Evolutionary conservation across 2,113 vertebrate species (phyloP).

Genomic region (Lanius collurio): DNA sequence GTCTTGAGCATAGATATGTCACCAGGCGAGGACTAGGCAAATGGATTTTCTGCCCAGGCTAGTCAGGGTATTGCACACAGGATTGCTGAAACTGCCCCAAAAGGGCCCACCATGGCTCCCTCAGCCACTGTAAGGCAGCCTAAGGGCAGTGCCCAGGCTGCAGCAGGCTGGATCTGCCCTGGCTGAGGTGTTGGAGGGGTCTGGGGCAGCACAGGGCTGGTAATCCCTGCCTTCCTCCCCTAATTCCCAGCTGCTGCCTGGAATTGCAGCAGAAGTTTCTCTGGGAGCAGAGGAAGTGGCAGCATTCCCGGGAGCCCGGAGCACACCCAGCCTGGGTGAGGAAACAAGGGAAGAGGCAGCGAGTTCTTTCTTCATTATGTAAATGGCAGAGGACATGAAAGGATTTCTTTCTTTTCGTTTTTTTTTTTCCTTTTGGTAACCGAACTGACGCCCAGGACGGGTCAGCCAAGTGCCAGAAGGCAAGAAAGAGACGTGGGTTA

Average conservation of each 20-base stretch:
- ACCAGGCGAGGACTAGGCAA: background rate
- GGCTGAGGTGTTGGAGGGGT: background rate
- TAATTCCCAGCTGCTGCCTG: background rate
- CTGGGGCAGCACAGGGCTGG: background rate
- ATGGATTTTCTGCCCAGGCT: background rate
- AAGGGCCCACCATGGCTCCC: background rate
- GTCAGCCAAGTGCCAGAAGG: background rate
- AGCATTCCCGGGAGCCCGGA: background rate
- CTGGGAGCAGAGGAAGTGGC: background rate
- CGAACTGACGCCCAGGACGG: background rate
- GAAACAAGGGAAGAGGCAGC: background rate
- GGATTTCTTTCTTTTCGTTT: background rate
- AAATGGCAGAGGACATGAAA: slow-evolving; percentile 28
- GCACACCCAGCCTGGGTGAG: slow-evolving; percentile 13
- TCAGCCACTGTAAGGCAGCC: fast-evolving
- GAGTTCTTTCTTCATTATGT: slow-evolving; percentile 24
- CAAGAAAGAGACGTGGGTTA: background rate
- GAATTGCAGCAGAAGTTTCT: background rate
- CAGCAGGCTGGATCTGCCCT: background rate
- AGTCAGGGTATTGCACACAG: background rate
- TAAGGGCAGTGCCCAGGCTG: background rate
- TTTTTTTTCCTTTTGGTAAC: background rate
- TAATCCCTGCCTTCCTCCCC: background rate
- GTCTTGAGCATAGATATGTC: background rate
- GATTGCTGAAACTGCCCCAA: background rate